phyloP scores from a whole-genome alignment of 2,888 invertebrate species.

The Nomada flava region DNA sequence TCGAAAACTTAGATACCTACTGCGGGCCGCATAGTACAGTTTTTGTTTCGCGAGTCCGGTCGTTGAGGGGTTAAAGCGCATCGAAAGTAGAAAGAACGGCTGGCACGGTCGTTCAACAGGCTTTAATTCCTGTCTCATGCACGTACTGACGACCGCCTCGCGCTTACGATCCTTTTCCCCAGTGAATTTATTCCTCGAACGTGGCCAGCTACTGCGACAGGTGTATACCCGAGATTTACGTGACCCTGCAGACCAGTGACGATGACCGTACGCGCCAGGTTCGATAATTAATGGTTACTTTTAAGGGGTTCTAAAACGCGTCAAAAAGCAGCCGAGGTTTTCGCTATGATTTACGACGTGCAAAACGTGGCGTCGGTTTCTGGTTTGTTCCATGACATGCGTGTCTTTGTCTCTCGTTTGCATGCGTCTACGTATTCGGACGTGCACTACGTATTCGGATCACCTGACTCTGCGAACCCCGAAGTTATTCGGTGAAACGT shows the following conservation, averaged over 20 bases:
- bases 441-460: neutral
- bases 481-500: neutral
- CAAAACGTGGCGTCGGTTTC: slow-evolving; percentile 46
- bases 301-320: slow-evolving; percentile 64
- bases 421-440: slow-evolving; percentile 28
- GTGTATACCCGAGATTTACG: slow-evolving; percentile 70
- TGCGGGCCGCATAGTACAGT: too few species aligned
- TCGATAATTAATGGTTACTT: slow-evolving; percentile 70
- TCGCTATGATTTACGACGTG: slow-evolving; percentile 66
- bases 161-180: slow-evolving; percentile 61
- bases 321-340: slow-evolving; percentile 57
- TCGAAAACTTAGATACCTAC: too few species aligned
- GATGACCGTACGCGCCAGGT: slow-evolving; percentile 14
- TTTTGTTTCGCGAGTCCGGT: too few species aligned
- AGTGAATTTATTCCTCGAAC: slow-evolving; percentile 70
- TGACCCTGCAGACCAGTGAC: slow-evolving; percentile 39
- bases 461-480: slow-evolving; percentile 8
- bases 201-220: slow-evolving; percentile 66
- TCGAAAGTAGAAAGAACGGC: neutral
- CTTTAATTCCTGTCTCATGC: slow-evolving; percentile 64
- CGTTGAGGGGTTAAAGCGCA: too few species aligned
- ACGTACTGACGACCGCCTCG: slow-evolving; percentile 43
- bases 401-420: slow-evolving; percentile 43
- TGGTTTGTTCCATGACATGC: slow-evolving; percentile 17
- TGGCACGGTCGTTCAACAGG: slow-evolving; percentile 52